Evolutionary conservation across 1,140 invertebrate species (phyloP), one percentile per base, ranked within the genome.

Genomic region (Colletes gigas): DNA sequence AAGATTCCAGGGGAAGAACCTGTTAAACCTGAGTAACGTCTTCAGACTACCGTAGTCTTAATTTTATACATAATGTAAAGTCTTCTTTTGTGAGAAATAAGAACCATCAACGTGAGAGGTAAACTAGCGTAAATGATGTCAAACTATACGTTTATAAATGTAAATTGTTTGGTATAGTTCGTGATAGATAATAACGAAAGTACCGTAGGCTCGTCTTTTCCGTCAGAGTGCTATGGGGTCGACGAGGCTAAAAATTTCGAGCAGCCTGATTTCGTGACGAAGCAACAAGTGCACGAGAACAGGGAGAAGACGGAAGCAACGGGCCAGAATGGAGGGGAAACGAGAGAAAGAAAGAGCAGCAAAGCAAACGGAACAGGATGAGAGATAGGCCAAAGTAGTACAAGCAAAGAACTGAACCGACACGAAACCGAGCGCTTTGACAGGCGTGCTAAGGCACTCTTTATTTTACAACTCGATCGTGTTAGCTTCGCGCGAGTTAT

Each of bases 201-300:
- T 30, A 30, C 2, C 30, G 30, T 30, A 30, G 30, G 30, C 30
- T 30, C 30, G 30, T 30, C 2, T 30, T 30, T 30, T 30, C 30
- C 30, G 30, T 30, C 30, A 30, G 30, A 30, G 30, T 21, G 5
- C 30, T 65, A 21, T 39, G 47, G 30, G 30, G 30, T 30, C 30
- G 30, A 39, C 30, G 19, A 14, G 50, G 70, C 21, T 55, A 39
- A 79, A 59, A 73, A 66, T 79, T 79, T 79, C 70, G 77, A 70
- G 14, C 77, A 47, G 21, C 39, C 63, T 55, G 69, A 57, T 72
- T 73, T 65, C 77, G 77, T 79, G 77, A 79, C 77, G 77, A 79
- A 79, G 77, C 77, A 79, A 79, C 77, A 79, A 79, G 77, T 79
- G 77, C 21, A 79, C 60, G 21, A 21, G 76, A 57, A 79, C n/a